Evolutionary conservation across 2,888 invertebrate genomes (phyloP).

Genomic region (Danaus chrysippus): DNA sequence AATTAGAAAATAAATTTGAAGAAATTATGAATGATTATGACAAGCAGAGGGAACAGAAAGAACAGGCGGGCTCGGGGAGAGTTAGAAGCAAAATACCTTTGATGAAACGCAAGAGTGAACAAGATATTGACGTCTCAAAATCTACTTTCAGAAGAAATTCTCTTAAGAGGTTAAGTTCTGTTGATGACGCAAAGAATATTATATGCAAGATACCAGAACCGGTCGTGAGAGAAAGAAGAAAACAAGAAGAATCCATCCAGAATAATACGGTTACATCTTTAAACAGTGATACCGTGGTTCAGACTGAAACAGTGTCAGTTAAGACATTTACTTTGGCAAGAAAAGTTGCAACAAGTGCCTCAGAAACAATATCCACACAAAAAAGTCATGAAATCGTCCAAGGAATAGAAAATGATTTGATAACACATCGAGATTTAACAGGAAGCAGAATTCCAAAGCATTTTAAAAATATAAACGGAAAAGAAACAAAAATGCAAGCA

Average conservation of each 20-base stretch:
- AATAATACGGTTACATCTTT: neutral
- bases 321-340: neutral
- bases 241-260: neutral
- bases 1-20: constrained; percentile 60
- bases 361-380: constrained; percentile 12
- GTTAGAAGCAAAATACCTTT: constrained; percentile 57
- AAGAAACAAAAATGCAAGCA: neutral
- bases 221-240: constrained; percentile 7
- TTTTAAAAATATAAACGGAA: neutral
- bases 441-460: constrained; percentile 11
- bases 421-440: constrained; percentile 6
- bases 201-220: constrained; percentile 15
- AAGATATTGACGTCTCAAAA: constrained; percentile 41
- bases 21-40: constrained; percentile 67
- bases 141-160: constrained; percentile 14
- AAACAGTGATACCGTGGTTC: neutral
- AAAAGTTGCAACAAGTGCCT: constrained; percentile 8
- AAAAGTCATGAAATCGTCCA: constrained; percentile 7
- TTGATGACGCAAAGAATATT: constrained; percentile 22
- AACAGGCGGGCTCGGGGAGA: constrained; percentile 38
- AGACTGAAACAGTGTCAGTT: neutral
- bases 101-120: constrained; percentile 51
- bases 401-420: constrained; percentile 3
- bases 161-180: constrained; percentile 31
- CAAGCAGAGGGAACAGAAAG: constrained; percentile 43